A percentile compares a stretch with the other conserved stretches of the same genome.
These are phyloP conservation scores for Pygathrix nemaeus DNA, from an alignment of 2,113 vertebrate genomes.

Conservation along the genomic window DNA sequence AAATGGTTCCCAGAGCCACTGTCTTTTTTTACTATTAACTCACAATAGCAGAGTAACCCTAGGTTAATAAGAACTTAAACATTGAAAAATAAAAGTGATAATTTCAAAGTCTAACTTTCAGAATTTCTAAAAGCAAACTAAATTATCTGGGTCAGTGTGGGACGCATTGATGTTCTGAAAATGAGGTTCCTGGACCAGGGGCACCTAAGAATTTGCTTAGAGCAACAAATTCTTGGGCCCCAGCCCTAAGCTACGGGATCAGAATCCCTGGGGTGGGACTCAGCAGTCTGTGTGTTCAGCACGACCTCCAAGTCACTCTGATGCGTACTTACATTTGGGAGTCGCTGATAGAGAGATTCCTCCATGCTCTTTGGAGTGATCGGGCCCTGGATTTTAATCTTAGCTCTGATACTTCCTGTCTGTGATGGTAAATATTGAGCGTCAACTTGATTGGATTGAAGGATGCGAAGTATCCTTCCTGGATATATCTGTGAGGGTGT, in stretches of 20 bases:
- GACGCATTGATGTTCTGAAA: rapidly evolving
- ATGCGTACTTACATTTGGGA: rapidly evolving
- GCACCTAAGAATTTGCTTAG: rapidly evolving
- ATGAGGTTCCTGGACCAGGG: rapidly evolving
- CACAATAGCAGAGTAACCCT: rapidly evolving
- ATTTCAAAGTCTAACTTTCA: neutral
- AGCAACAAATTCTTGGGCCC: neutral
- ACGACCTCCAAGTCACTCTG: neutral
- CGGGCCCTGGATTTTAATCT: neutral
- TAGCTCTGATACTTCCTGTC: too few species aligned
- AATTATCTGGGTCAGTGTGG: neutral
- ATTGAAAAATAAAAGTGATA: neutral
- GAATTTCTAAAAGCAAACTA: neutral
- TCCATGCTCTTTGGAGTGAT: rapidly evolving
- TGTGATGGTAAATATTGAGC: too few species aligned
- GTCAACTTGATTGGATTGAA: too few species aligned
- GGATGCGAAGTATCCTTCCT: too few species aligned
- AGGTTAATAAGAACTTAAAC: neutral
- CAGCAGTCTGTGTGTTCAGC: neutral
- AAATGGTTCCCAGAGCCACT: neutral
- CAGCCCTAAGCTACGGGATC: neutral
- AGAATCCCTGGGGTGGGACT: neutral
- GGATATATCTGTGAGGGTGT: too few species aligned
- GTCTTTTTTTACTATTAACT: too few species aligned
- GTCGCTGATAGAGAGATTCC: rapidly evolving